A percentile compares a stretch with the other conserved stretches of the same genome.
These are phyloP conservation scores for Protonibea diacanthus DNA, from an alignment of 2,797 vertebrate species.

Conservation along the genomic window DNA sequence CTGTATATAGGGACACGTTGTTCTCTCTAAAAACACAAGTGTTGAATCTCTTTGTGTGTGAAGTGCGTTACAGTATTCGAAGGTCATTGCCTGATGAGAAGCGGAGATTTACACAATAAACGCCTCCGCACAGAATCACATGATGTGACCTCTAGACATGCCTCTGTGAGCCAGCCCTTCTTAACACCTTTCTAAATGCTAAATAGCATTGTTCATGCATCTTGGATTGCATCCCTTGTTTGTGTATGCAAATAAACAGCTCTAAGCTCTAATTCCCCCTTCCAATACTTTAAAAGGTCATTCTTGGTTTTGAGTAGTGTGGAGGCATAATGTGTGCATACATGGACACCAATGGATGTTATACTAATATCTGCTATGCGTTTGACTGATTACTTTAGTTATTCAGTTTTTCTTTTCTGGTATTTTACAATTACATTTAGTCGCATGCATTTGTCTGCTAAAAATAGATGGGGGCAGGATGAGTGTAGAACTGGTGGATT, in stretches of 20 bases:
- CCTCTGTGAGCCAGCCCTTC: conserved; percentile 62
- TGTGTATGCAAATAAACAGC: conserved; percentile 77
- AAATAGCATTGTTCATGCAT: conserved; percentile 77
- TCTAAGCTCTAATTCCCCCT: conserved; percentile 66
- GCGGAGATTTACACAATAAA: conserved; percentile 61
- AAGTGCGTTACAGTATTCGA: conserved; percentile 61
- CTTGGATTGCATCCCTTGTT: conserved; percentile 71
- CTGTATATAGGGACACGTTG: conserved; percentile 37
- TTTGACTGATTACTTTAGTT: conserved; percentile 15
- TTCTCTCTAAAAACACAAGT: conserved; percentile 24
- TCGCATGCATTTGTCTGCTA: neutral
- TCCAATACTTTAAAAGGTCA: conserved; percentile 73
- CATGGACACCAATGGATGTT: conserved; percentile 20
- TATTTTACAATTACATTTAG: neutral
- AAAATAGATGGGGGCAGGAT: neutral
- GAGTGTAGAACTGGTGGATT: neutral
- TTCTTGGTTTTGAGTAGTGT: conserved; percentile 51
- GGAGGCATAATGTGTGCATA: conserved; percentile 37
- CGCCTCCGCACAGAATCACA: conserved; percentile 50
- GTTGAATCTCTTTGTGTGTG: conserved; percentile 30
- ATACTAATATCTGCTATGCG: conserved; percentile 28
- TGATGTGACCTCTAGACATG: conserved; percentile 75
- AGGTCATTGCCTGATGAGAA: conserved; percentile 74
- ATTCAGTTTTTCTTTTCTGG: neutral
- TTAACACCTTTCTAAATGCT: conserved; percentile 84